Evolutionary conservation across 2,113 vertebrate genomes (phyloP).

Genomic region (Actinemys pallida): DNA sequence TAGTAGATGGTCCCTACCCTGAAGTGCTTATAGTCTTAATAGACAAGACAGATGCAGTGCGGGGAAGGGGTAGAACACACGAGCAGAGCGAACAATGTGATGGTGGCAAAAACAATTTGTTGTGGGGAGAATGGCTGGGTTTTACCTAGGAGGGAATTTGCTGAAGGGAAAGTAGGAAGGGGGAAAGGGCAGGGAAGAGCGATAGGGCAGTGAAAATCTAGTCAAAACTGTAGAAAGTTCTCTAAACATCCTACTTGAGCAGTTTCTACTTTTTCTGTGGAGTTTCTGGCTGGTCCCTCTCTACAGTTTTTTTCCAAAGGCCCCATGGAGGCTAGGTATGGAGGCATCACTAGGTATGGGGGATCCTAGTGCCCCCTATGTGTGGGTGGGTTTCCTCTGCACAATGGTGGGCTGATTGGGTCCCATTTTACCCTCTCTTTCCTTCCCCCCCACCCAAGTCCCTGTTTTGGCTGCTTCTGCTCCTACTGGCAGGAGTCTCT

Average conservation of each 20-base stretch:
- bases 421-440: not conserved
- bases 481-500: not conserved
- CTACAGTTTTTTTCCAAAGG: not conserved
- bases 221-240: not conserved
- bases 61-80: not conserved
- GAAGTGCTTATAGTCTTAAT: not conserved
- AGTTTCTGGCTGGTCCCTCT: not conserved
- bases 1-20: not conserved
- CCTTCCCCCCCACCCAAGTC: too few species aligned
- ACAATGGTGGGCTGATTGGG: not conserved
- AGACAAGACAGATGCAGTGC: not conserved
- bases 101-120: not conserved
- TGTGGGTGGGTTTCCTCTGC: not conserved
- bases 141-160: not conserved
- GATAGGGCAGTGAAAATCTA: not conserved
- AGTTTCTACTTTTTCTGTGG: not conserved
- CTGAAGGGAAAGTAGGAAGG: not conserved
- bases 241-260: not conserved
- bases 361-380: not conserved
- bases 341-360: not conserved
- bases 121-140: not conserved
- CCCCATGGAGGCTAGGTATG: not conserved
- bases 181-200: not conserved
- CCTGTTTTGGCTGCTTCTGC: not conserved
- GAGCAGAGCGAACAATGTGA: not conserved